A percentile compares a stretch with the other conserved stretches of the same genome.
Evolutionary conservation across 2,113 vertebrate genomes (phyloP).

Genomic region (Corydoras maculifer): DNA sequence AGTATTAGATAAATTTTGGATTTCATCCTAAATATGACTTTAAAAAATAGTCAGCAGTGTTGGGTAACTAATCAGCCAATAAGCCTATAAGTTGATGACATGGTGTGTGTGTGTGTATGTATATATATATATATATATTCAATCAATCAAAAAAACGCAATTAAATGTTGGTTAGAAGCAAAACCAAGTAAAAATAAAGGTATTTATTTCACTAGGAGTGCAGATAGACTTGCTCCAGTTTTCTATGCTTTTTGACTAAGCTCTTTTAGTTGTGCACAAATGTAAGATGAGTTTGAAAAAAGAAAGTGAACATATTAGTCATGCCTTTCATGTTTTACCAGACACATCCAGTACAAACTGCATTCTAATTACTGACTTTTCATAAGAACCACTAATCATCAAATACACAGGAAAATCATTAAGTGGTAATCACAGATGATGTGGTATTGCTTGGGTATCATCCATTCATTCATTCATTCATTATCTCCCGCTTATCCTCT

Average conservation of each 20-base stretch:
- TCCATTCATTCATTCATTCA: too few species aligned
- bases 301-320: not conserved
- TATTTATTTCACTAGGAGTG: too few species aligned
- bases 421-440: conserved; percentile 9
- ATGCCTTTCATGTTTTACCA: not conserved
- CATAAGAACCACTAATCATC: conserved; percentile 12
- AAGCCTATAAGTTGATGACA: not conserved
- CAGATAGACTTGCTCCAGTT: too few species aligned
- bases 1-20: not conserved
- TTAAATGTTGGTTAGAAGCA: too few species aligned
- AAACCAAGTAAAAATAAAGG: too few species aligned
- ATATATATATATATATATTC: too few species aligned
- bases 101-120: too few species aligned
- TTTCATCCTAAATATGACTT: conserved; percentile 13
- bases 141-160: too few species aligned
- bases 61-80: conserved; percentile 3
- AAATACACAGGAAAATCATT: conserved; percentile 18
- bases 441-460: not conserved
- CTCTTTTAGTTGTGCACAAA: too few species aligned
- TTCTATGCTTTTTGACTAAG: too few species aligned
- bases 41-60: conserved; percentile 7
- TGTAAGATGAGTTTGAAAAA: not conserved
- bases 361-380: not conserved
- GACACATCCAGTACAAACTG: not conserved
- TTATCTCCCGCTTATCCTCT: too few species aligned